Evolutionary conservation across 2,888 invertebrate genomes (phyloP), one percentile per base, ranked within the genome.

Genomic region (Amorpha juglandis): DNA sequence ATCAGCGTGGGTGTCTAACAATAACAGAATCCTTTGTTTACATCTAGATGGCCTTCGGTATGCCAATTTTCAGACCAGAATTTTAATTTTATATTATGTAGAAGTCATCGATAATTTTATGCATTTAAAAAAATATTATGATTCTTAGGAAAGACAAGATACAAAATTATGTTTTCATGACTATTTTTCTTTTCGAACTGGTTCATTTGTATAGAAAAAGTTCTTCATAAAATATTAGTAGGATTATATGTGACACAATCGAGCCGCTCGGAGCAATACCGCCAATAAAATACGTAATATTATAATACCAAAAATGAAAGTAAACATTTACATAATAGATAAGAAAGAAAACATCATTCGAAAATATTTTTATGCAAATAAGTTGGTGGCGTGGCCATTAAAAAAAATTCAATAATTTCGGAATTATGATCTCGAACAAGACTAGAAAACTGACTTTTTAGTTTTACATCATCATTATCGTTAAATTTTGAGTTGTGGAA

Each of bases 11-110:
- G 58, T 4, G 58, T 42, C 6, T 16, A 19, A 42, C 19, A 58
- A 58, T 58, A 58, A 42, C 58, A 58, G n/a, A 16, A 35, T 55
- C n/a, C 19, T 19, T 58, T 42, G 19, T 58, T 38, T 42, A 21
- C 42, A 42, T 42, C 38, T 42, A 42, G 58, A 58, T 42, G 58
- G 19, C 58, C 58, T 58, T 58, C 16, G 38, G 9, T 38, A 11
- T 38, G 12, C 38, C 58, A 58, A 16, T 58, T 42, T 6, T 4
- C 12, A 19, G 38, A 42, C 12, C 42, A 19, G 16, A 53, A 14
- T 53, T 35, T 38, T 55, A 8, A 16, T 55, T 6, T 38, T 9
- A 38, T 9, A 27, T 3, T 4, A 27, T 27, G 27, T 27, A 27
- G 4, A 27, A 27, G 27, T 27, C 1, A 1, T 27, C 27, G 27